Evolutionary conservation across 2,113 vertebrate genomes (phyloP).

Genomic region (Aramus guarauna): DNA sequence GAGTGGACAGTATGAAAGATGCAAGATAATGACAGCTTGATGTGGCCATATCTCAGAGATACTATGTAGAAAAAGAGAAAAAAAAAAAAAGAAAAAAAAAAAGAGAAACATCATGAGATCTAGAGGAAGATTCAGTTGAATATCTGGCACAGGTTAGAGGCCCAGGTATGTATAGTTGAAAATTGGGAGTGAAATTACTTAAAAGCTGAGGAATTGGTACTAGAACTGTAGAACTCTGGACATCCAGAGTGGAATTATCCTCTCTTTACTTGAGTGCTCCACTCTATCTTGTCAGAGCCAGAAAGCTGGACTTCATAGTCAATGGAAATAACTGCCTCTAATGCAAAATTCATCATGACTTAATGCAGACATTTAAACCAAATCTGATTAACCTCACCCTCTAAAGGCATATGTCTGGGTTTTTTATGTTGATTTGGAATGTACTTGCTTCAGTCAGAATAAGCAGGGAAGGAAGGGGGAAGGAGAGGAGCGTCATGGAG

Average conservation of each 20-base stretch:
- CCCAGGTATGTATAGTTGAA: not conserved
- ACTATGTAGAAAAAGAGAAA: not conserved
- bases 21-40: not conserved
- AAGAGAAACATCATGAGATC: not conserved
- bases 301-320: not conserved
- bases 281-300: not conserved
- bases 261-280: not conserved
- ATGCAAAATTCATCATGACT: not conserved
- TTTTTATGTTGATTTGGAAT: not conserved
- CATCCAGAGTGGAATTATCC: not conserved
- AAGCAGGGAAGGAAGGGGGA: not conserved
- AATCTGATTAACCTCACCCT: not conserved
- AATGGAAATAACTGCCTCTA: not conserved
- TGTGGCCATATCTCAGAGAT: not conserved
- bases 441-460: not conserved
- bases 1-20: not conserved
- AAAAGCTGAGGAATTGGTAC: not conserved
- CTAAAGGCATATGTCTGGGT: not conserved
- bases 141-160: not conserved
- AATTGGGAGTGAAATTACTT: not conserved
- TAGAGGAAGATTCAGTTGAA: not conserved
- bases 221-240: not conserved
- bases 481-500: not conserved
- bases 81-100: accelerated
- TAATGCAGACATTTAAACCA: not conserved